These are phyloP conservation scores for Sthenelais limicola DNA, from an alignment of 2,888 invertebrate genomes.

Conservation along the genomic window DNA sequence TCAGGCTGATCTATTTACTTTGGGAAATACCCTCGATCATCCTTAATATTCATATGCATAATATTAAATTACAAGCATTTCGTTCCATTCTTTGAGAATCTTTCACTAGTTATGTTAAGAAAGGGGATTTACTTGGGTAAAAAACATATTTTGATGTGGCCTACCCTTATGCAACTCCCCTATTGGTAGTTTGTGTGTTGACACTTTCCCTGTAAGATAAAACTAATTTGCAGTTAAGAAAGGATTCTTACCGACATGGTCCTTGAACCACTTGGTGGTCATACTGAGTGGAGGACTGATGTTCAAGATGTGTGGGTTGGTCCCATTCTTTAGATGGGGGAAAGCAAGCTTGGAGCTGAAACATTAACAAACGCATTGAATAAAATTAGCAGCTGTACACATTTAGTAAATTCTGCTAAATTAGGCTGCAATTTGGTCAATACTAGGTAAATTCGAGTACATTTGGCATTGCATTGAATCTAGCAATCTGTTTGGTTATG, in stretches of 20 bases:
- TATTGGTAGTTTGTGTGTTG: background rate
- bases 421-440: background rate
- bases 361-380: conserved; percentile 53
- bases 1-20: no score
- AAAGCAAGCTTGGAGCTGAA: conserved; percentile 90
- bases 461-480: no score
- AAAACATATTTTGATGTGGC: background rate
- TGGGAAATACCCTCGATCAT: no score
- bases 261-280: conserved; percentile 90
- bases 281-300: conserved; percentile 94
- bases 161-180: background rate
- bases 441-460: no score
- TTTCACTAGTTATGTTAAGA: no score
- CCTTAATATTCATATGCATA: no score
- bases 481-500: no score
- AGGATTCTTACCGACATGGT: conserved; percentile 80
- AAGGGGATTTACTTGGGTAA: no score
- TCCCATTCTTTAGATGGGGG: conserved; percentile 87
- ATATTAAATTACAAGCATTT: no score
- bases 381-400: background rate
- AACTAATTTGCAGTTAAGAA: background rate
- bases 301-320: conserved; percentile 94
- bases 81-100: no score
- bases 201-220: background rate
- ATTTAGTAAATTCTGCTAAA: background rate